Evolutionary conservation across 2,888 invertebrate species (phyloP), one percentile per base, ranked within the genome.

Genomic region (Neria commutata): DNA sequence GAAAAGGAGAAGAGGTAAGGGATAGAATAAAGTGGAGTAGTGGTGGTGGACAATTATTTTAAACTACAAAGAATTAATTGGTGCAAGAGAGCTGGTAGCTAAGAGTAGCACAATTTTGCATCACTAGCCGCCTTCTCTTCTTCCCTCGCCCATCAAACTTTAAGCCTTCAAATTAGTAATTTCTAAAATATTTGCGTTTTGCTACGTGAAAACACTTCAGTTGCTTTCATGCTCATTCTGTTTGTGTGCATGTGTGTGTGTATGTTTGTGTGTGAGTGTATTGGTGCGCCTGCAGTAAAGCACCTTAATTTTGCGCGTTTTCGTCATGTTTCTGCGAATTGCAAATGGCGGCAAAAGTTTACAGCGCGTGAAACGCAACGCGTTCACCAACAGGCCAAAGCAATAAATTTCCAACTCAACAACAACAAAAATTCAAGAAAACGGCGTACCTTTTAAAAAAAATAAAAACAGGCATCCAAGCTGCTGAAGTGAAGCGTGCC

Each of bases 261-360:
- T 5, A 21, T 21, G 14, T 19, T 29, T 29, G 29, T 29, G 11
- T 29, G 11, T 29, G 29, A 6, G 11, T 29, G 29, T 11, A 29
- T 29, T n/a, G n/a, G n/a, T n/a, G n/a, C n/a, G n/a, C n/a, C n/a
- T n/a, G n/a, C n/a, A n/a, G n/a, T n/a, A n/a, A 29, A n/a, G 8
- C 42, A 14, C 21, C 42, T 19, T 42, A 5, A 42, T 42, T 37
- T 37, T 6, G 14, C n/a, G 37, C 42, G 42, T 42, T 8, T 42
- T 42, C 42, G 19, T 21, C 42, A 21, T 19, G 42, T 42, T 42
- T 42, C 19, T 42, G 42, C 42, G 42, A 42, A 42, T 42, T 19
- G 42, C 21, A 67, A 67, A 66, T 67, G 67, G 64, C 64, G 61
- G 52, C 58, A 67, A 67, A 67, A 67, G 60, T 67, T 67, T 68